Evolutionary conservation across 2,113 vertebrate genomes (phyloP).

Genomic region (Anolis carolinensis): DNA sequence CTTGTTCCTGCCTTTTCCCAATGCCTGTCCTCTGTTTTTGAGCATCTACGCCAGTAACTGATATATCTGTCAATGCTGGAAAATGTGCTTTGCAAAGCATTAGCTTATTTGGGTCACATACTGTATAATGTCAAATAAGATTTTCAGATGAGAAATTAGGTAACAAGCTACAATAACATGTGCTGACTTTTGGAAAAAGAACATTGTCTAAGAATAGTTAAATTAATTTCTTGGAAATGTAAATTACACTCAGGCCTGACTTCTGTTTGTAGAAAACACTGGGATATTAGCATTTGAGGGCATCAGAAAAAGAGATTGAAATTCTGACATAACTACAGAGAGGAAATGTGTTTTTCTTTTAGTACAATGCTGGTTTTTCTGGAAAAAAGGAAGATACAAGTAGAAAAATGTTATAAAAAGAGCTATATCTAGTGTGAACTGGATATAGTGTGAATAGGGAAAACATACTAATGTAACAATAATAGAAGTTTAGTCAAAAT

Average conservation of each 20-base stretch:
- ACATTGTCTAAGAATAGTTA: slow-evolving; percentile 26
- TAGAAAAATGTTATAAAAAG: neutral
- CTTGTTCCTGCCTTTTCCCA: slow-evolving; percentile 47
- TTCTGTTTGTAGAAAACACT: neutral
- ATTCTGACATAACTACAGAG: neutral
- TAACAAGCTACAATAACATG: slow-evolving; percentile 37
- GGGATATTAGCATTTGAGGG: neutral
- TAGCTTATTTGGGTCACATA: slow-evolving; percentile 66
- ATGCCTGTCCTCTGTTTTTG: slow-evolving; percentile 57
- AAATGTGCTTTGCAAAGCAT: slow-evolving; percentile 67
- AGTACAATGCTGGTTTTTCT: neutral
- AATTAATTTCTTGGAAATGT: slow-evolving; percentile 41
- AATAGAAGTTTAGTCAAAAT: too few relatives aligned
- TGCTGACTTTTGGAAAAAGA: slow-evolving; percentile 35
- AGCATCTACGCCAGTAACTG: slow-evolving; percentile 54
- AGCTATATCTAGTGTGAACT: neutral
- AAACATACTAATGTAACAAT: too few relatives aligned
- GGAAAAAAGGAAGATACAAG: neutral
- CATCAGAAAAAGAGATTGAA: neutral
- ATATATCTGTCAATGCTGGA: slow-evolving; percentile 63
- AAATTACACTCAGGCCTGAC: slow-evolving; percentile 20
- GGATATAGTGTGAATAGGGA: too few relatives aligned
- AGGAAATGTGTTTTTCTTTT: neutral
- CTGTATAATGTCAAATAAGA: slow-evolving; percentile 39
- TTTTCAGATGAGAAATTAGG: slow-evolving; percentile 58